phyloP scores from a whole-genome alignment of 2,888 invertebrate species.

The Beris morrisii region DNA sequence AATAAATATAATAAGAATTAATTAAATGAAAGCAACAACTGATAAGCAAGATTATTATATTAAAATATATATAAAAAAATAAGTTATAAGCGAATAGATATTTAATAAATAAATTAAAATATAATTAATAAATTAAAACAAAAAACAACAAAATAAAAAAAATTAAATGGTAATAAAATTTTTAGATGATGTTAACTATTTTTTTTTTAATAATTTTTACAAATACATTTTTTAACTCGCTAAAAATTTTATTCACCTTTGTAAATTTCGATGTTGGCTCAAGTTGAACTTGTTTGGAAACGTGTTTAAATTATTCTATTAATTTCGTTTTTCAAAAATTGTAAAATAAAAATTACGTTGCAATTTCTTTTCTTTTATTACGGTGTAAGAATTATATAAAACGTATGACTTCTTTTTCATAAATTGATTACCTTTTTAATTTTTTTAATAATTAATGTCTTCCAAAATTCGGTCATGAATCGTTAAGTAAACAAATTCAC shows the following conservation, averaged over 20 bases:
- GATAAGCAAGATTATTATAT: slow-evolving; percentile 3
- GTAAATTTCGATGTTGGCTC: slow-evolving; percentile 30
- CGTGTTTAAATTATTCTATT: not conserved
- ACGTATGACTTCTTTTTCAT: not conserved
- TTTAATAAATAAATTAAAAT: slow-evolving; percentile 22
- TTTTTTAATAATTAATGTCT: slow-evolving; percentile 1
- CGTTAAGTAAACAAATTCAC: not conserved
- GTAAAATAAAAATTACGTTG: too few relatives aligned
- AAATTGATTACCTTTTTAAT: not conserved
- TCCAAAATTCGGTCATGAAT: not conserved
- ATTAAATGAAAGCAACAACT: slow-evolving; percentile 4
- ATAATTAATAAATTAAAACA: slow-evolving; percentile 18
- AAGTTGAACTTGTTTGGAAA: slow-evolving; percentile 31
- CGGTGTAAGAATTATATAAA: not conserved
- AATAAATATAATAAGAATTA: too few relatives aligned
- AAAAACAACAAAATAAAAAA: slow-evolving; percentile 6
- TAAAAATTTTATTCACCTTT: slow-evolving; percentile 26
- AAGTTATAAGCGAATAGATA: slow-evolving; percentile 28
- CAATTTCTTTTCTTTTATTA: too few relatives aligned
- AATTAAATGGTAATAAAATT: slow-evolving; percentile 18
- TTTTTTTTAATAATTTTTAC: not conserved
- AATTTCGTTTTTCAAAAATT: too few relatives aligned
- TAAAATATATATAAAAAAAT: slow-evolving; percentile 10
- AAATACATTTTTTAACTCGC: slow-evolving; percentile 4
- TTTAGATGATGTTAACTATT: slow-evolving; percentile 19